Percentiles rank a stretch among this genome's conserved stretches.
Evolutionary conservation across 92 coral and sea anemone genomes (phyloP).

Genomic region (Ricordea florida): DNA sequence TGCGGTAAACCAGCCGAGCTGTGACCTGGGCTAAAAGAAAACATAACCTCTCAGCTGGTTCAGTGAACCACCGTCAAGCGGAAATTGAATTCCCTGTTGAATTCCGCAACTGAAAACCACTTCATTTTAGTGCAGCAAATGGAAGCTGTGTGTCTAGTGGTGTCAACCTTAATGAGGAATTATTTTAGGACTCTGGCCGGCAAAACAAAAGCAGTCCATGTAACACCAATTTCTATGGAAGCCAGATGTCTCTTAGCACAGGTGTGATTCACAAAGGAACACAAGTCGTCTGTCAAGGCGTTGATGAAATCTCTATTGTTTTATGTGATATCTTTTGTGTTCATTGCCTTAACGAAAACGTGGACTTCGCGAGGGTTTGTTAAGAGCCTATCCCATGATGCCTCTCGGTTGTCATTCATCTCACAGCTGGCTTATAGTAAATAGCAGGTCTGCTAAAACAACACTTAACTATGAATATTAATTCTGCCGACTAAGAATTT

Average conservation of each 20-base stretch:
- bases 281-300: slow-evolving; percentile 38
- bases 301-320: slow-evolving; percentile 70
- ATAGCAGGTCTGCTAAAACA: slow-evolving; percentile 27
- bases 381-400: slow-evolving; percentile 59
- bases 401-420: slow-evolving; percentile 33
- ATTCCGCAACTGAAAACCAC: slow-evolving; percentile 21
- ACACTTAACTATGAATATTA: slow-evolving; percentile 28
- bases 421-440: slow-evolving; percentile 40
- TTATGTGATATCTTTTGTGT: slow-evolving; percentile 40
- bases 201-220: slow-evolving; percentile 47
- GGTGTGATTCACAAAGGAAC: slow-evolving; percentile 67
- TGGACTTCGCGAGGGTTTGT: slow-evolving; percentile 38
- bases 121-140: slow-evolving; percentile 9
- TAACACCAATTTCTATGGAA: slow-evolving; percentile 54
- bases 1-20: too few relatives aligned
- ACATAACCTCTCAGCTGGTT: too few relatives aligned
- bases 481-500: slow-evolving; percentile 8
- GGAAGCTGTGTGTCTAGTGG: slow-evolving; percentile 15
- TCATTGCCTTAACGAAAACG: slow-evolving; percentile 40
- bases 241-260: slow-evolving; percentile 74
- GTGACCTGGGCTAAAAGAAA: too few relatives aligned
- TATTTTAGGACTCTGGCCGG: slow-evolving; percentile 17
- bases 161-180: slow-evolving; percentile 18
- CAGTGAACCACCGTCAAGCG: neutral
- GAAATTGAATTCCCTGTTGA: slow-evolving; percentile 9